Base-by-base conservation (phyloP, 2,888 invertebrate species). In the Oxyteleia sp. region DNA sequence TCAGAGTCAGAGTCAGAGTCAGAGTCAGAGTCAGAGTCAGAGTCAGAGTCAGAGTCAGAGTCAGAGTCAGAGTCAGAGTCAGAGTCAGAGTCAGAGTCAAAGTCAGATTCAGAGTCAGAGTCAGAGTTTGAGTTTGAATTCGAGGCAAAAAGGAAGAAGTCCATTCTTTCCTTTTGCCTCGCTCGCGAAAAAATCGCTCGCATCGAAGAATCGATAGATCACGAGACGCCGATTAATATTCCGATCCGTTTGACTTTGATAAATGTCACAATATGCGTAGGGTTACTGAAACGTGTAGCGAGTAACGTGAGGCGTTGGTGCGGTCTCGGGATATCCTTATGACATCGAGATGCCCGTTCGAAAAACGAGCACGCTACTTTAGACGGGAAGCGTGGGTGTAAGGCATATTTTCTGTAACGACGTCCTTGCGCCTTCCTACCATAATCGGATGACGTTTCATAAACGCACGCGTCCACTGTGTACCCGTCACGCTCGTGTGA, bases 391-490 rank as follows among this genome's bases (percentile, higher is more conserved):
- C 78, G 81, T 84, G 76, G 84, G 85, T 86, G 86, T 75, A 76
- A 78, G 66, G 64, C 55, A 84, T 84, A 87, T 85, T 74, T 68
- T 82, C 85, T 81, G 80, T 85, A 88, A 88, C 86, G 87, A 86
- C 88, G 90, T 90, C 90, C 89, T 90, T 90, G 89, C 87, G 64
- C 74, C 88, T 85, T 87, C 88, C 85, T 86, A 88, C 90, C 63
- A 88, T 80, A 57, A 55, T 84, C 71, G 79, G 84, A 88, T 86
- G 85, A 87, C 85, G 82, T 87, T 87, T 89, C 84, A 87, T 85
- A 86, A 84, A 81, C 79, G 75, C 68, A 63, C 59, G 74, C 85
- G 80, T 81, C 79, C 74, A 68, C 84, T 41, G 71, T 75, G 66
- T 74, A 49, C 74, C 80, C 86, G 86, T 86, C 85, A 87, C 85